Conservation (phyloP, 2,797 vertebrate genomes). For the Epinephelus malabaricus region DNA sequence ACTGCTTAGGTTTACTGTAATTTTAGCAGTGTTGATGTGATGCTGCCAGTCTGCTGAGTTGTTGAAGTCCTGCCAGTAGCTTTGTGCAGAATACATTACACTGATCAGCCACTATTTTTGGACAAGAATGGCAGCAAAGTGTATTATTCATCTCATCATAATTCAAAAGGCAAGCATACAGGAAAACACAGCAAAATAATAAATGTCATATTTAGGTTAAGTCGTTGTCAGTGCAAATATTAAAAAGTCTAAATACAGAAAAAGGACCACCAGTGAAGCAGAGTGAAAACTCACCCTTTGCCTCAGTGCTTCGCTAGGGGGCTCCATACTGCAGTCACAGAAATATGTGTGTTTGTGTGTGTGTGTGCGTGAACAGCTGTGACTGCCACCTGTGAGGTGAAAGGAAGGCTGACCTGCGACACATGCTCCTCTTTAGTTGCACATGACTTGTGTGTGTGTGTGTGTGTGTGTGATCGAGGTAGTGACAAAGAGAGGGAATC, state of each 20-base stretch:
- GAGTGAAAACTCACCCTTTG: neutral
- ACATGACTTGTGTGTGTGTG: conserved; percentile 38
- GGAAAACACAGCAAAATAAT: neutral
- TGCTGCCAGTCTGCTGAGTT: neutral
- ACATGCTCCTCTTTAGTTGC: conserved; percentile 75
- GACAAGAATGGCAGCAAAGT: neutral
- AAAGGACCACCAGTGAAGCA: neutral
- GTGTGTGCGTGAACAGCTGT: conserved; percentile 65
- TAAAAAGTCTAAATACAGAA: conserved; percentile 22
- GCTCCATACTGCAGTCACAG: conserved; percentile 41
- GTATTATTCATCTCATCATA: neutral
- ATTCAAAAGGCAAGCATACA: neutral
- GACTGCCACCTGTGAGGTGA: conserved; percentile 74
- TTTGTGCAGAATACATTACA: neutral
- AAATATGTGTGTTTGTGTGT: conserved; percentile 9
- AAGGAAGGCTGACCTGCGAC: conserved; percentile 70
- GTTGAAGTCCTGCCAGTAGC: neutral
- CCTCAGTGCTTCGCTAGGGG: conserved; percentile 48
- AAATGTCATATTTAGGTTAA: conserved; percentile 9
- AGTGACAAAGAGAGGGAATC: neutral
- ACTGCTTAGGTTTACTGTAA: conserved; percentile 24
- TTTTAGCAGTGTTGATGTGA: neutral
- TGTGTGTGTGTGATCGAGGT: conserved; percentile 11
- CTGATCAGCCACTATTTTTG: neutral
- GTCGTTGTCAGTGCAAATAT: conserved; percentile 1